Conservation (phyloP, 2,113 vertebrate genomes). For the Pluvianellus socialis region DNA sequence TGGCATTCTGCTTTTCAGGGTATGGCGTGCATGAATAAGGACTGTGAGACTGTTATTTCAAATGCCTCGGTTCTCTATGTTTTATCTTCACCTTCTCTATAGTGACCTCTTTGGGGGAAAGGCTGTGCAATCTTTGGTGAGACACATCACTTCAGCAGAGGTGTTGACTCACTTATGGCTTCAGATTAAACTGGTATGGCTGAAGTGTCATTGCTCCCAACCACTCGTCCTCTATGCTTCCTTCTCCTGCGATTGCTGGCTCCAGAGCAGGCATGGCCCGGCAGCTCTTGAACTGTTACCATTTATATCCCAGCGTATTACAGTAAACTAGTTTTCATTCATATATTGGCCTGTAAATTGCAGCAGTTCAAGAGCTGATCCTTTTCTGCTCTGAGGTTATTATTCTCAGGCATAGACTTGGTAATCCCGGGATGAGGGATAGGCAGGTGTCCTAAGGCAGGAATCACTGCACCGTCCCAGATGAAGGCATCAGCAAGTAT, state of each 20-base stretch:
- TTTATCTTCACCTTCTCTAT: background rate
- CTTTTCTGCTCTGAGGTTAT: background rate
- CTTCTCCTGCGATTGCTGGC: background rate
- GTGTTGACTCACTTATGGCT: background rate
- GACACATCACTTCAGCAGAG: background rate
- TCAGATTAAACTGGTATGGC: background rate
- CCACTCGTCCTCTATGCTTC: background rate
- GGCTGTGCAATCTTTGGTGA: background rate
- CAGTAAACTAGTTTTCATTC: background rate
- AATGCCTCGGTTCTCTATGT: background rate
- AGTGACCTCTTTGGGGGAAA: background rate
- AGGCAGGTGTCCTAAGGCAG: background rate
- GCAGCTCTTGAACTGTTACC: background rate
- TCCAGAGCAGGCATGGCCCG: background rate
- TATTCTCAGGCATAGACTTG: background rate
- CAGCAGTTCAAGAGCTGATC: background rate
- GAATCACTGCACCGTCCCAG: background rate
- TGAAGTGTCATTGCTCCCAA: background rate
- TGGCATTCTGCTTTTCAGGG: background rate
- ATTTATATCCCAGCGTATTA: background rate
- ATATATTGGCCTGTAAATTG: background rate
- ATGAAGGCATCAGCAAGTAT: background rate
- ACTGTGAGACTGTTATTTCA: background rate
- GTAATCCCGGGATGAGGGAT: background rate
- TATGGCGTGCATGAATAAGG: background rate